A percentile compares a stretch with the other conserved stretches of the same genome.
Evolutionary conservation across 2,797 vertebrate genomes (phyloP).

Genomic region (Sternotherus odoratus): DNA sequence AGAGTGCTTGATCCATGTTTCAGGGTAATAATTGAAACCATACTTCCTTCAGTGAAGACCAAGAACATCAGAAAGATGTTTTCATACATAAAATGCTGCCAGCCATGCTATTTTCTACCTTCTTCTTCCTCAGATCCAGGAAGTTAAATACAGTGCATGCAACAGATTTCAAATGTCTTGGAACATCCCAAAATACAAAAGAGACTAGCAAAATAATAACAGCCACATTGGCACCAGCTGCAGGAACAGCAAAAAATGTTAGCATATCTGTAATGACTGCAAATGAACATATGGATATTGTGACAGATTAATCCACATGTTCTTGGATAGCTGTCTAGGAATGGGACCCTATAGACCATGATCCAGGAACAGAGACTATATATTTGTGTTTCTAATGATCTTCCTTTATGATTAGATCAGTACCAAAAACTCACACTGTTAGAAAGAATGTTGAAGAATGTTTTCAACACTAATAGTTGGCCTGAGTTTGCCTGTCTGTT

Average conservation of each 20-base stretch:
- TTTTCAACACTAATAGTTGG: neutral
- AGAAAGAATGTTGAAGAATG: neutral
- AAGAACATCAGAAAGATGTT: neutral
- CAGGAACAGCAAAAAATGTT: neutral
- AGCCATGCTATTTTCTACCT: neutral
- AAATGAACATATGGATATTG: neutral
- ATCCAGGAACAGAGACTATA: neutral
- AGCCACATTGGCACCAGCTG: neutral
- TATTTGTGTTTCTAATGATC: neutral
- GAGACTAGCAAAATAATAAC: neutral
- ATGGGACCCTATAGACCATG: neutral
- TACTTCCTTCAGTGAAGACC: neutral
- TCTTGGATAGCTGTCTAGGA: neutral
- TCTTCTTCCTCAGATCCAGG: neutral
- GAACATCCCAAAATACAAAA: neutral
- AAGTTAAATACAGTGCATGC: neutral
- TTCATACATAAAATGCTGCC: slow-evolving; percentile 13
- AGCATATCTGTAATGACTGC: neutral
- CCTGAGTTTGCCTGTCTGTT: neutral
- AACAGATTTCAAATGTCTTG: neutral
- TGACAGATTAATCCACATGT: neutral
- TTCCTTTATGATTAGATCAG: neutral
- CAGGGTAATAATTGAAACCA: slow-evolving; percentile 25
- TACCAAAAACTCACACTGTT: neutral
- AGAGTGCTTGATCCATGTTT: neutral